Base-by-base conservation (phyloP, 1,140 invertebrate species). In the Hyles vespertilio region DNA sequence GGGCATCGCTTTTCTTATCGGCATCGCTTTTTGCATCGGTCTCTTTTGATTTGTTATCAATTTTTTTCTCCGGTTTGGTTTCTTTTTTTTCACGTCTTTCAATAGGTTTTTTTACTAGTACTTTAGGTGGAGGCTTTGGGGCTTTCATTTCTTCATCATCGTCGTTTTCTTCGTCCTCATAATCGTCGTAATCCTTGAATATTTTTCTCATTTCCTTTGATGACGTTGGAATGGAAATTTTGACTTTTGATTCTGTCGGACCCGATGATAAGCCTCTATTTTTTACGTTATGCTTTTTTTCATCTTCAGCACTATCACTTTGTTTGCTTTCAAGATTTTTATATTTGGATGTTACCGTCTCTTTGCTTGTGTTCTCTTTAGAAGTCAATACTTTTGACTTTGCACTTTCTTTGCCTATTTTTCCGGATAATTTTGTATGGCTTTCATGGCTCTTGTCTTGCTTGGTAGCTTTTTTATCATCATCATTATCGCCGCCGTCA, bases 361-460 rank as follows among this genome's bases (percentile, higher is more conserved):
- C 36, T 22, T 54, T 45, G 11, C 12, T 47, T 5, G 47, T 56
- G 47, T 10, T 48, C 33, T 48, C 54, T 34, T 48, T 56, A 33
- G 32, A 7, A 56, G 5, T 46, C 4, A 32, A 0, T 48, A 1
- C 8, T 7, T 54, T 43, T 40, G n/a, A 5, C 11, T 12, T 44
- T 54, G 6, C 10, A 52, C 9, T 54, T 11, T 44, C 52, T 32
- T 54, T 45, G 12, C 2, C n/a, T 11, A 44, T 3, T 54, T 43
- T 45, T 36, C 3, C 43, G 11, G 36, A 8, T 47, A 34, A 47
- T n/a, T 11, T 34, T 47, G 12, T 10, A 3, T 22, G 12, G 12
- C 46, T 7, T 48, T 48, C n/a, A 40, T 5, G 2, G 11, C 33
- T 33, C 36, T 53, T 53, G 33, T 51, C 8, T 32, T 40, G 10